Evolutionary conservation across 2,888 invertebrate genomes (phyloP).

Genomic region (Parnassius apollo): DNA sequence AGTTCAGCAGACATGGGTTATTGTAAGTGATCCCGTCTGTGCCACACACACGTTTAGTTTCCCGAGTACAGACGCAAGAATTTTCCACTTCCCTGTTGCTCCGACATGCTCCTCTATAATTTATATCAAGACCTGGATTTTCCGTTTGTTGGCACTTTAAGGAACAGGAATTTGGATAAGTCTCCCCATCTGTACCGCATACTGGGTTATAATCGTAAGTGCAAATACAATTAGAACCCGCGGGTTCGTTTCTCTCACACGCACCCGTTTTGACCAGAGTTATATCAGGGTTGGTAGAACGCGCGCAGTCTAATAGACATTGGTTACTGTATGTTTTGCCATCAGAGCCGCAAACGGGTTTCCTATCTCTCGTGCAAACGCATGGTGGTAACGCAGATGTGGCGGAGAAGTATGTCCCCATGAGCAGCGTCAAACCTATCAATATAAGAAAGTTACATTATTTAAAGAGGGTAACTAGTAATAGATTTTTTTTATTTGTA

Average conservation of each 20-base stretch:
- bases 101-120: constrained; percentile 13
- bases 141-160: constrained; percentile 33
- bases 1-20: constrained; percentile 57
- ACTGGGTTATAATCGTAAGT: constrained; percentile 33
- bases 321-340: constrained; percentile 44
- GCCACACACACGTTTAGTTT: constrained; percentile 82
- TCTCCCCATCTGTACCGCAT: constrained; percentile 39
- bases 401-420: constrained; percentile 15
- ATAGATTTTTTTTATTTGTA: too few relatives aligned
- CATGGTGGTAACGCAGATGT: constrained; percentile 28
- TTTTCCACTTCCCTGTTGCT: constrained; percentile 4
- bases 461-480: too few relatives aligned
- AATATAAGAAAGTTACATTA: not conserved
- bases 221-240: constrained; percentile 24
- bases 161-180: constrained; percentile 43
- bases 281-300: constrained; percentile 29
- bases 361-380: constrained; percentile 37
- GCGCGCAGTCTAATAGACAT: constrained; percentile 39
- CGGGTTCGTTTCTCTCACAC: constrained; percentile 12
- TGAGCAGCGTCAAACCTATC: constrained; percentile 19
- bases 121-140: constrained; percentile 3
- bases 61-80: constrained; percentile 7
- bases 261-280: constrained; percentile 7
- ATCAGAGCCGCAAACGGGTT: constrained; percentile 46
- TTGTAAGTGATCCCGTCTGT: constrained; percentile 85